Base-by-base conservation (phyloP, 2,888 invertebrate genomes). In the Epinotia bilunana region DNA sequence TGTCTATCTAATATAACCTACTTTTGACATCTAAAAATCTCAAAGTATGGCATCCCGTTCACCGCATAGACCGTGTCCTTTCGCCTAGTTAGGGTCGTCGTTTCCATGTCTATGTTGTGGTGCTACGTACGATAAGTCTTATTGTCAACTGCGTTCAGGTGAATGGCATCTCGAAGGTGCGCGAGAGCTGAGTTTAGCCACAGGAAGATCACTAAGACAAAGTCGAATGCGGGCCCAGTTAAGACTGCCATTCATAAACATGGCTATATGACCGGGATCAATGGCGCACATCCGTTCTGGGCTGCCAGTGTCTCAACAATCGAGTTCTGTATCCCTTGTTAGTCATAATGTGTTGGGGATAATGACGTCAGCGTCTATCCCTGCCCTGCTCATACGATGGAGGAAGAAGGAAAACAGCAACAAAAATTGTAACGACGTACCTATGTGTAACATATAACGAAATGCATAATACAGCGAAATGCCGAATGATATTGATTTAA, bases 241-340 rank as follows among this genome's bases (percentile, higher is more conserved):
- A 78, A 83, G 80, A 83, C 82, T 82, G 84, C 83, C 85, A 87
- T 88, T 87, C 88, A 88, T 91, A 90, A 90, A 91, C 81, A 91
- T 89, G 88, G 84, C 89, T 90, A 88, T 90, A 85, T 83, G 83
- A 86, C 84, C 79, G 86, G 86, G 88, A 88, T 90, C 90, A 90
- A 88, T 89, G 86, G 86, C 82, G 88, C 86, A 87, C 88, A 91
- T 90, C 91, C 91, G 91, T 88, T 76, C 46, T 72, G 72, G 60
- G 20, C 49, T 58, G 49, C n/a, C 39, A 20, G 64, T 12, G 72
- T 61, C 72, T 87, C 80, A 79, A 84, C 83, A 85, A 83, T 82
- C 81, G 79, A 79, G 77, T 78, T 83, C 83, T 80, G 39, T 39
- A 58, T 72, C 64, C 23, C 58, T 65, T 61, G 60, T 73, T 73